A percentile compares a stretch with the other conserved stretches of the same genome.
Evolutionary conservation across 2,113 vertebrate genomes (phyloP).

Genomic region (Sterrhoptilus dennistouni): DNA sequence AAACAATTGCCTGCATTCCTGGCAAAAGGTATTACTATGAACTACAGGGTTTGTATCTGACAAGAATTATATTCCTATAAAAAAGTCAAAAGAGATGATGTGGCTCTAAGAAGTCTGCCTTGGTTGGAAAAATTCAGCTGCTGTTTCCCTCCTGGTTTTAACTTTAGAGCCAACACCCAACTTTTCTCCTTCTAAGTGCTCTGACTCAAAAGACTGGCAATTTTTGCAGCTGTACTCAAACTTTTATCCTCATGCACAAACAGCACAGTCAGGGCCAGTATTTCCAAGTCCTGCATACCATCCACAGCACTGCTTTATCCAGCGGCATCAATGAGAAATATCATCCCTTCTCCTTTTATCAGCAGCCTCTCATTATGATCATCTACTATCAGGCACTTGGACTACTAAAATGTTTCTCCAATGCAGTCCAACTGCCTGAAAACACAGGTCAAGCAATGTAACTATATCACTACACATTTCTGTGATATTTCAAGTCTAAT

Average conservation of each 20-base stretch:
- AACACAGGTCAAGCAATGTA: rapidly evolving
- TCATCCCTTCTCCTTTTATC: background rate
- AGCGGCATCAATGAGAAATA: background rate
- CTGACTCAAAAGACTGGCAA: background rate
- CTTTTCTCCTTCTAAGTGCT: background rate
- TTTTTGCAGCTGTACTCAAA: background rate
- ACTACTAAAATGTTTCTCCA: background rate
- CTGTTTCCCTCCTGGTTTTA: slow-evolving; percentile 1
- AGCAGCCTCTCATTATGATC: background rate
- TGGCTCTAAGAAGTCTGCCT: background rate
- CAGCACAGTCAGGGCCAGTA: background rate
- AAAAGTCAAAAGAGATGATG: slow-evolving; percentile 2
- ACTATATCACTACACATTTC: background rate
- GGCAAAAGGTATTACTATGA: background rate
- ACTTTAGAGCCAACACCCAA: slow-evolving; percentile 19
- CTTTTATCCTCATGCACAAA: background rate
- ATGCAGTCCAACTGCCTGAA: background rate
- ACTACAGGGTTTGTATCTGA: background rate
- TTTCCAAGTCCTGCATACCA: background rate
- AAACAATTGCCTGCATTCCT: slow-evolving; percentile 53
- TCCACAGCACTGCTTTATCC: background rate
- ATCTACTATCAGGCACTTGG: background rate
- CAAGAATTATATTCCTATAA: slow-evolving; percentile 14
- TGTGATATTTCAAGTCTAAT: background rate
- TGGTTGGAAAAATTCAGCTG: slow-evolving; percentile 33